These are phyloP conservation scores for Oncorhynchus kisutch DNA, from an alignment of 2,113 vertebrate genomes.

Conservation along the genomic window DNA sequence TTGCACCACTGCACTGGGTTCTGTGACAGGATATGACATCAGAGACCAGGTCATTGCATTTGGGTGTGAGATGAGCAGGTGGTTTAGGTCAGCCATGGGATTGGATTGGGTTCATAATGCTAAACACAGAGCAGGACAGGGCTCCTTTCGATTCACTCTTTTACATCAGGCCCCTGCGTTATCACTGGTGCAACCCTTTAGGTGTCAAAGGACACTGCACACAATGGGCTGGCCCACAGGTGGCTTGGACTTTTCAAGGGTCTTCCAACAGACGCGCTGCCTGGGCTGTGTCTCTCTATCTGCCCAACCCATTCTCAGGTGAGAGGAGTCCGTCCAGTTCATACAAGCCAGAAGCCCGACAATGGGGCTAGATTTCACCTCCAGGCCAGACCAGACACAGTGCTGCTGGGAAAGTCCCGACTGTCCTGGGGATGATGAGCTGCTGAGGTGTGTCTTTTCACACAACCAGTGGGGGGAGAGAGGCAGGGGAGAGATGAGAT, in stretches of 20 bases:
- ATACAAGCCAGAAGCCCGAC: no score
- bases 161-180: not conserved
- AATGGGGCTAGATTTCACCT: not conserved
- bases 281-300: not conserved
- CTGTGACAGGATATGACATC: not conserved
- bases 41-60: not conserved
- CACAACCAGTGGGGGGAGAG: not conserved
- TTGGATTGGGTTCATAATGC: not conserved
- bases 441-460: slow-evolving; percentile 1
- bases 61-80: not conserved
- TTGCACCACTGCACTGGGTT: not conserved
- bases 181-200: not conserved
- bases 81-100: not conserved
- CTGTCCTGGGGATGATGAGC: not conserved
- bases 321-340: not conserved
- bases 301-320: not conserved
- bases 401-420: not conserved
- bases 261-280: not conserved
- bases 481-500: not conserved
- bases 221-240: not conserved
- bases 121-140: not conserved
- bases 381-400: slow-evolving; percentile 5
- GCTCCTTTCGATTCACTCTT: not conserved
- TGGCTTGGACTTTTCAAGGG: not conserved
- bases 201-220: not conserved